A percentile compares a stretch with the other conserved stretches of the same genome.
Evolutionary conservation across 2,113 vertebrate species (phyloP).

Genomic region (human): DNA sequence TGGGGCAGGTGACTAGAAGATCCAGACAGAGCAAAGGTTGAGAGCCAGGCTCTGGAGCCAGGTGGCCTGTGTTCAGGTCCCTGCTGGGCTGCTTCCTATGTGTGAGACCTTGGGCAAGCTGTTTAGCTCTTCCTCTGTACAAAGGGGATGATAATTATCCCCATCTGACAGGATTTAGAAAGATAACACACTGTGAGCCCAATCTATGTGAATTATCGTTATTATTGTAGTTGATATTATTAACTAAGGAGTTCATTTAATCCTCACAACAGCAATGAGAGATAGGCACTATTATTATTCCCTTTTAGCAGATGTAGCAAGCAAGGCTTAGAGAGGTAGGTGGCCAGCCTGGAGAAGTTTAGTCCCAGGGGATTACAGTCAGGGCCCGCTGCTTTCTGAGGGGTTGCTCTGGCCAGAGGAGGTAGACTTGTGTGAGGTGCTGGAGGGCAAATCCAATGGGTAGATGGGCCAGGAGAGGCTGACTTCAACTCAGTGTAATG

Average conservation of each 20-base stretch:
- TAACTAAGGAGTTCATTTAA: background rate
- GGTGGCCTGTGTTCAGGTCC: background rate
- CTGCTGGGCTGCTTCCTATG: background rate
- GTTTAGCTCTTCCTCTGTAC: background rate
- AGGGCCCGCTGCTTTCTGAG: background rate
- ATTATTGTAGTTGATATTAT: background rate
- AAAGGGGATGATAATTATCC: background rate
- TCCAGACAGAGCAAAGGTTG: background rate
- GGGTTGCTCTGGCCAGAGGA: background rate
- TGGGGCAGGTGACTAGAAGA: background rate
- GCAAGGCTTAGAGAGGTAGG: background rate
- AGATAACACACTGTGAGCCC: background rate
- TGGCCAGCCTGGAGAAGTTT: background rate
- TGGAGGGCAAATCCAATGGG: background rate
- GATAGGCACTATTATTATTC: background rate
- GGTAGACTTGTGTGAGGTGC: background rate
- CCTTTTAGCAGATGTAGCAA: background rate
- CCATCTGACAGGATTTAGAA: background rate
- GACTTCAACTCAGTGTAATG: background rate
- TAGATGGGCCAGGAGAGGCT: background rate
- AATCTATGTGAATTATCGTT: background rate
- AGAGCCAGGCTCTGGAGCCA: background rate
- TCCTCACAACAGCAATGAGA: background rate
- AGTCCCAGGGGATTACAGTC: background rate
- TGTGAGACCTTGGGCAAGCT: background rate